Conservation (phyloP, 2,888 invertebrate genomes). For the Actias luna region DNA sequence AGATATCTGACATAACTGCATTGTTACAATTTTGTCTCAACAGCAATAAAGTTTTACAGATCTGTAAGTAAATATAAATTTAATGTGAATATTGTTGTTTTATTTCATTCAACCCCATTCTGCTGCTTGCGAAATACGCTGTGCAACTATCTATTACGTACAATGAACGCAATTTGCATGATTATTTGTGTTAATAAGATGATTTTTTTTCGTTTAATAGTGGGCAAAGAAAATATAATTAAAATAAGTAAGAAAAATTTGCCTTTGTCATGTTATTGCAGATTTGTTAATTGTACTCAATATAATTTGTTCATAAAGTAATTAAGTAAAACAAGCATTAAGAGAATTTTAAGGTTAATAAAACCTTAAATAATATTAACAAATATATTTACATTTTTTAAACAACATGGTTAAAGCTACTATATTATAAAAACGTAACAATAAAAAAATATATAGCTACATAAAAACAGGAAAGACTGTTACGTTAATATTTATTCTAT, state of each 20-base stretch:
- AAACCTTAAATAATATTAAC: too few species aligned
- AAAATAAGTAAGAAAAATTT: background rate
- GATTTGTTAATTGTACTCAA: conserved; percentile 6
- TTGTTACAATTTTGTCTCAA: conserved; percentile 42
- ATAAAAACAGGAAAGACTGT: too few species aligned
- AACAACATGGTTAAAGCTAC: too few species aligned
- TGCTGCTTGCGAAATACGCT: conserved; percentile 49
- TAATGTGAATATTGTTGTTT: conserved; percentile 79
- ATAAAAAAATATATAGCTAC: background rate
- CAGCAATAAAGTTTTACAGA: conserved; percentile 63
- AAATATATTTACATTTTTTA: too few species aligned
- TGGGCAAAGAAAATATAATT: background rate
- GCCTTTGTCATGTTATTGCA: background rate
- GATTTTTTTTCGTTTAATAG: background rate
- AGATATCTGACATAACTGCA: conserved; percentile 3
- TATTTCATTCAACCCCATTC: conserved; percentile 48
- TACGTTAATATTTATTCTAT: background rate
- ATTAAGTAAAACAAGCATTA: background rate
- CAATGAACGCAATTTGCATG: background rate
- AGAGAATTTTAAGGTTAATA: background rate
- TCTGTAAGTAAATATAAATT: conserved; percentile 79
- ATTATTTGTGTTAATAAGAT: background rate
- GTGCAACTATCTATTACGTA: conserved; percentile 11
- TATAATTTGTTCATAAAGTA: conserved; percentile 4
- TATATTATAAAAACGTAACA: too few species aligned